These are phyloP conservation scores for Lerista edwardsae DNA, from an alignment of 2,797 vertebrate species.

Conservation along the genomic window DNA sequence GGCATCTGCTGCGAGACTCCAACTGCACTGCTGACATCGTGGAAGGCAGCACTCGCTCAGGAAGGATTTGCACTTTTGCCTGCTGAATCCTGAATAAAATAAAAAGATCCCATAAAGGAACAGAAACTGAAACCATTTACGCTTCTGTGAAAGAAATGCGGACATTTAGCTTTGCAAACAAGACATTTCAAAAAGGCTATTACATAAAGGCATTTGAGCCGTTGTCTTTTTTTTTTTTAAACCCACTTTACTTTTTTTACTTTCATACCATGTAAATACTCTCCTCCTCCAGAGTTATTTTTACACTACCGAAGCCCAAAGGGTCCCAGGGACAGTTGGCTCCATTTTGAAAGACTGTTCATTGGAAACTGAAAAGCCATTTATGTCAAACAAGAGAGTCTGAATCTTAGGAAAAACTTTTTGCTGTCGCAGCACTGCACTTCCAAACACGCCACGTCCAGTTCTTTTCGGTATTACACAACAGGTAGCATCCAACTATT, in stretches of 20 bases:
- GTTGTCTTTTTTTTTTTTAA: conserved; percentile 10
- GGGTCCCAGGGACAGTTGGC: neutral
- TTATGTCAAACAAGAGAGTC: conserved; percentile 27
- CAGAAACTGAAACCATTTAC: neutral
- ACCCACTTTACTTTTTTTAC: neutral
- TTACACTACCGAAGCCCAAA: neutral
- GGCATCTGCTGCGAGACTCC: conserved; percentile 82
- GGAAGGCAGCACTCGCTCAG: conserved; percentile 90
- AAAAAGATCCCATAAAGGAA: neutral
- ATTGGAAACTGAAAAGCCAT: neutral
- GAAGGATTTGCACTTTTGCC: conserved; percentile 96
- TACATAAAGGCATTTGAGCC: neutral
- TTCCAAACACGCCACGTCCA: conserved; percentile 34
- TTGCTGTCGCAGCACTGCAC: neutral
- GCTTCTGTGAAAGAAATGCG: neutral
- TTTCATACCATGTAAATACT: neutral
- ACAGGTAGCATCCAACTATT: conserved; percentile 7
- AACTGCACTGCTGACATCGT: conserved; percentile 91
- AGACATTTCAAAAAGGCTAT: neutral
- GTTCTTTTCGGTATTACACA: conserved; percentile 24
- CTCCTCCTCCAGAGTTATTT: neutral
- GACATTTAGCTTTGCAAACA: neutral
- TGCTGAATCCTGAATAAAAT: conserved; percentile 85
- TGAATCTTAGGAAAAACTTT: conserved; percentile 32
- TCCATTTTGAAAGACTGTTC: neutral